A percentile compares a stretch with the other conserved stretches of the same genome.
phyloP scores from a whole-genome alignment of 2,888 invertebrate species.

The Chloroclysta siterata region DNA sequence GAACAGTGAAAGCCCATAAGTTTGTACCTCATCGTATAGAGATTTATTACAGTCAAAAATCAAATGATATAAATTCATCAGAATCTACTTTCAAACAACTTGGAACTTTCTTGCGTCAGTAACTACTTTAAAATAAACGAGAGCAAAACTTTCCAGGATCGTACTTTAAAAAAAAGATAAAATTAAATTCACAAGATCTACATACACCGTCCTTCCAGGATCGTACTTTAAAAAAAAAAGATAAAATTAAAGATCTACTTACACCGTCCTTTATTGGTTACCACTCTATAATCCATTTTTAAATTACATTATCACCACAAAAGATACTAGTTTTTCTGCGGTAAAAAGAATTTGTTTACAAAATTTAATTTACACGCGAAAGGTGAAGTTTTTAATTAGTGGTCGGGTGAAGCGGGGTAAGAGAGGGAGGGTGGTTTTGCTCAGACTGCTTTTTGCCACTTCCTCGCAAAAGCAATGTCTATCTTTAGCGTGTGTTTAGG shows the following conservation, averaged over 20 bases:
- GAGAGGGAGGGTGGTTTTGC: conserved; percentile 34
- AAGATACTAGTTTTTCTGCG: conserved; percentile 27
- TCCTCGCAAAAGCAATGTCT: conserved; percentile 41
- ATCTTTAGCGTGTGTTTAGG: conserved; percentile 25
- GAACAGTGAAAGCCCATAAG: background rate
- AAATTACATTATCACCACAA: conserved; percentile 33
- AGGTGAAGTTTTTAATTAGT: conserved; percentile 74
- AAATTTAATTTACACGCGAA: conserved; percentile 44
- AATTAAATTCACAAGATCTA: background rate
- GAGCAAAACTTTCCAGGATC: background rate
- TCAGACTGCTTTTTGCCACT: conserved; percentile 52
- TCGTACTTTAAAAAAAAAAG: background rate
- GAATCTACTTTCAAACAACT: background rate
- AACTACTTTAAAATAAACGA: background rate
- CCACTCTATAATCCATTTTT: conserved; percentile 22
- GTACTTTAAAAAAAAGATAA: background rate
- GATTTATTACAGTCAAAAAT: background rate
- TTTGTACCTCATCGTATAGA: background rate
- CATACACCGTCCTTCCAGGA: background rate
- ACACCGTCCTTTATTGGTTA: conserved; percentile 11
- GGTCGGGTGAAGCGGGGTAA: conserved; percentile 37
- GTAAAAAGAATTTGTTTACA: conserved; percentile 35
- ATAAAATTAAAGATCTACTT: background rate
- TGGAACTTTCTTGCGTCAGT: background rate
- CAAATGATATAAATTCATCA: background rate